Percentiles rank a stretch among this genome's conserved stretches.
Evolutionary conservation across 2,888 invertebrate genomes (phyloP).

Genomic region (Parnassius mnemosyne): DNA sequence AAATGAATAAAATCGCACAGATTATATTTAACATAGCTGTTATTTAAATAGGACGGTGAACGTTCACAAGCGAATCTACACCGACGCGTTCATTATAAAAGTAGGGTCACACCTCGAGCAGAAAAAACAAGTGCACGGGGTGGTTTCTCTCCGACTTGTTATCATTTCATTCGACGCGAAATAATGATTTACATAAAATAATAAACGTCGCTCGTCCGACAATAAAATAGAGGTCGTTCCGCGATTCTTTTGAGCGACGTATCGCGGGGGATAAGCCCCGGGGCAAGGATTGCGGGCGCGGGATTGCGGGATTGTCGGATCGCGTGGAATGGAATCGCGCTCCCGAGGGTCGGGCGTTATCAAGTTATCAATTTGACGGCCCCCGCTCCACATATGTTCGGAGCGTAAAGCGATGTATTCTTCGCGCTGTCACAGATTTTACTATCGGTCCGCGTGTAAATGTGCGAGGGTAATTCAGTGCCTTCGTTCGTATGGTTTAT

Average conservation of each 20-base stretch:
- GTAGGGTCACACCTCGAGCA: slow-evolving; percentile 25
- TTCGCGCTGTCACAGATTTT: slow-evolving; percentile 15
- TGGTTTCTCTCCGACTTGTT: slow-evolving; percentile 41
- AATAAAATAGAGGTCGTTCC: slow-evolving; percentile 39
- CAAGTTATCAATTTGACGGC: slow-evolving; percentile 71
- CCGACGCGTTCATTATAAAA: slow-evolving; percentile 8
- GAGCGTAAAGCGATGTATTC: slow-evolving; percentile 23
- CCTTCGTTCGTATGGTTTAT: not conserved
- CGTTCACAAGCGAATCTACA: too few species aligned
- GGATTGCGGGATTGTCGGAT: slow-evolving; percentile 29
- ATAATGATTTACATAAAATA: slow-evolving; percentile 66
- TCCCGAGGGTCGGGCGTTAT: slow-evolving; percentile 56
- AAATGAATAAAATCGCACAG: too few species aligned
- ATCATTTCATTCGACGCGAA: slow-evolving; percentile 53
- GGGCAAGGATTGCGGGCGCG: slow-evolving; percentile 44
- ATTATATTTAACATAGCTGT: too few species aligned
- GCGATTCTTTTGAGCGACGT: slow-evolving; percentile 41
- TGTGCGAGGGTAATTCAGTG: slow-evolving; percentile 14
- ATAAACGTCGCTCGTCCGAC: slow-evolving; percentile 41
- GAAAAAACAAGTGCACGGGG: slow-evolving; percentile 31
- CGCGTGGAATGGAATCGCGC: slow-evolving; percentile 26
- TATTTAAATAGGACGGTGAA: not conserved
- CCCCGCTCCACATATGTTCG: slow-evolving; percentile 39
- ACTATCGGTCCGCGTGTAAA: slow-evolving; percentile 8
- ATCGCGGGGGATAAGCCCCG: slow-evolving; percentile 39